Conservation (phyloP, 2,113 vertebrate genomes). For the Heliornis fulica region DNA sequence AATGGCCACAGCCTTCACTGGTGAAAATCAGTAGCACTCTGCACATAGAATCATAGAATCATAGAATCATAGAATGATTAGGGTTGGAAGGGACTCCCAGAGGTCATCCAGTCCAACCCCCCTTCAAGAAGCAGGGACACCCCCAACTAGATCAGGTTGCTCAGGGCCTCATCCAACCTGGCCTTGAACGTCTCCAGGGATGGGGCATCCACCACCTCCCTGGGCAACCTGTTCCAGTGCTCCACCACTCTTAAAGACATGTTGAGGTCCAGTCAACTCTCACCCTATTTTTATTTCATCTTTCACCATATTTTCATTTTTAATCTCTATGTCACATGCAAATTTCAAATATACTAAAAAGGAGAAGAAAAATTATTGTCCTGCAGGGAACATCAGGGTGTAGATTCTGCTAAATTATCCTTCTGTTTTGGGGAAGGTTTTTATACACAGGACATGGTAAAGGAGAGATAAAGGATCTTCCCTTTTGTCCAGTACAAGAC, state of each 20-base stretch:
- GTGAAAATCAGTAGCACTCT: not conserved
- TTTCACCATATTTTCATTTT: not conserved
- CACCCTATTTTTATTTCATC: not conserved
- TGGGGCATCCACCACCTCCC: no score
- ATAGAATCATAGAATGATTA: no score
- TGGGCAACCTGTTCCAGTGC: no score
- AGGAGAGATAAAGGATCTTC: not conserved
- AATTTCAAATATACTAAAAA: not conserved
- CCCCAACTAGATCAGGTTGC: no score
- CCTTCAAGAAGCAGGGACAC: no score
- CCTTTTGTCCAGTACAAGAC: not conserved
- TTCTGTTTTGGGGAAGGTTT: not conserved
- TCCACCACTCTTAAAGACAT: no score
- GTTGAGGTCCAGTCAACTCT: not conserved
- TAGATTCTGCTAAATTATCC: not conserved
- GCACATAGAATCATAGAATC: no score
- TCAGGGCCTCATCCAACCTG: no score
- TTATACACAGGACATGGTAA: not conserved
- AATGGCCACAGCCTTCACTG: not conserved
- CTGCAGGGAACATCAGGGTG: not conserved
- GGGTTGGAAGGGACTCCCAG: no score
- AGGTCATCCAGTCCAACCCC: no score
- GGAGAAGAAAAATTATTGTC: not conserved
- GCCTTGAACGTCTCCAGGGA: no score
- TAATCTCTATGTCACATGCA: not conserved